These are phyloP conservation scores for Leuciscus waleckii DNA, from an alignment of 2,797 vertebrate species.

Conservation along the genomic window DNA sequence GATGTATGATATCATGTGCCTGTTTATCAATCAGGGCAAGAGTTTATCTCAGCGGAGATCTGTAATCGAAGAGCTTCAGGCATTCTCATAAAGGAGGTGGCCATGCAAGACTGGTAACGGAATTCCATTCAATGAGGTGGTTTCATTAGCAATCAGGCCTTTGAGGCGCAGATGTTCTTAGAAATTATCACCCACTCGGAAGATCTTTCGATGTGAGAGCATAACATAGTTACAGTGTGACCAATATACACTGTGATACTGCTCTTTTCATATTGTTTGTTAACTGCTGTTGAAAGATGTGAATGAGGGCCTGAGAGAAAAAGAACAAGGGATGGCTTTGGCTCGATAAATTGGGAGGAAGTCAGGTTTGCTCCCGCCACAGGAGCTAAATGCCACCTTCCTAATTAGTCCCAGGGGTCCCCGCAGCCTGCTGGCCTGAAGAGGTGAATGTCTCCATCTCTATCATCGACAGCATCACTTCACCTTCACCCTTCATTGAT, in stretches of 20 bases:
- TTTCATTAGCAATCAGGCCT: conserved; percentile 7
- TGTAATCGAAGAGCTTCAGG: background rate
- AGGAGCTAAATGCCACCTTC: conserved; percentile 53
- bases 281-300: background rate
- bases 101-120: background rate
- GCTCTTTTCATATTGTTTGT: background rate
- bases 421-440: conserved; percentile 45
- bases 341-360: conserved; percentile 48
- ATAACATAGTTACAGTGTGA: background rate
- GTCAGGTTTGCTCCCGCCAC: conserved; percentile 25
- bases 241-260: background rate
- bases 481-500: conserved; percentile 60
- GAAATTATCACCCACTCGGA: background rate
- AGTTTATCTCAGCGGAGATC: background rate
- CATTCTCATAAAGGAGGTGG: conserved; percentile 4
- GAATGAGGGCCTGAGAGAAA: background rate
- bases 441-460: conserved; percentile 41
- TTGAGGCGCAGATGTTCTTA: background rate
- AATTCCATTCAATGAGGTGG: background rate
- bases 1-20: background rate
- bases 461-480: conserved; percentile 35
- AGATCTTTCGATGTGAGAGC: background rate
- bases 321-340: conserved; percentile 11
- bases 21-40: conserved; percentile 9
- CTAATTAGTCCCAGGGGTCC: conserved; percentile 60